phyloP scores from a whole-genome alignment of 2,888 invertebrate genomes.

The Ephialtes manifestator region DNA sequence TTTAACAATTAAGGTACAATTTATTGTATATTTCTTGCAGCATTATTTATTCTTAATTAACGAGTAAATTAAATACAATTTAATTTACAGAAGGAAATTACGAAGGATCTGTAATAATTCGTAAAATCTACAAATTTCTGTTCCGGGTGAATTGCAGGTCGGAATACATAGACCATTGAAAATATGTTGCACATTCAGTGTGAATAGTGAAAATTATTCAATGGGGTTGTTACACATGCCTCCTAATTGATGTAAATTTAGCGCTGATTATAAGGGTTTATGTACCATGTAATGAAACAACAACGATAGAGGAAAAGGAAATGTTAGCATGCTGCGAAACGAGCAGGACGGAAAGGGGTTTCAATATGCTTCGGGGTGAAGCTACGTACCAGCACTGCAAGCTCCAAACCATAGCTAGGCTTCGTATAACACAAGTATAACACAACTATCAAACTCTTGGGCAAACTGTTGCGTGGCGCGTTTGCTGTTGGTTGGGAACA shows the following conservation, averaged over 20 bases:
- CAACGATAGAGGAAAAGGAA: slow-evolving; percentile 28
- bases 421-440: slow-evolving; percentile 56
- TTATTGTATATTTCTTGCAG: no score
- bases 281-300: slow-evolving; percentile 7
- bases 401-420: slow-evolving; percentile 26
- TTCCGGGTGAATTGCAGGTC: no score
- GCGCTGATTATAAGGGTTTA: slow-evolving; percentile 28
- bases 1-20: no score
- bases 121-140: no score
- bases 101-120: no score
- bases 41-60: no score
- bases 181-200: neutral
- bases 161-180: neutral
- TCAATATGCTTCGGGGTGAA: slow-evolving; percentile 32
- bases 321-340: slow-evolving; percentile 27
- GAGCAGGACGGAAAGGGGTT: slow-evolving; percentile 11
- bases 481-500: slow-evolving; percentile 54
- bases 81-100: no score
- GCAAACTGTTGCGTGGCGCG: slow-evolving; percentile 67
- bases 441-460: slow-evolving; percentile 65
- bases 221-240: neutral
- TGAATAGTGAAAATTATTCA: neutral
- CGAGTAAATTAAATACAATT: no score
- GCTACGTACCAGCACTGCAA: neutral
- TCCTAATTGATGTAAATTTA: slow-evolving; percentile 14